Base-by-base conservation (phyloP, 2,888 invertebrate species). In the Volucella zonaria region DNA sequence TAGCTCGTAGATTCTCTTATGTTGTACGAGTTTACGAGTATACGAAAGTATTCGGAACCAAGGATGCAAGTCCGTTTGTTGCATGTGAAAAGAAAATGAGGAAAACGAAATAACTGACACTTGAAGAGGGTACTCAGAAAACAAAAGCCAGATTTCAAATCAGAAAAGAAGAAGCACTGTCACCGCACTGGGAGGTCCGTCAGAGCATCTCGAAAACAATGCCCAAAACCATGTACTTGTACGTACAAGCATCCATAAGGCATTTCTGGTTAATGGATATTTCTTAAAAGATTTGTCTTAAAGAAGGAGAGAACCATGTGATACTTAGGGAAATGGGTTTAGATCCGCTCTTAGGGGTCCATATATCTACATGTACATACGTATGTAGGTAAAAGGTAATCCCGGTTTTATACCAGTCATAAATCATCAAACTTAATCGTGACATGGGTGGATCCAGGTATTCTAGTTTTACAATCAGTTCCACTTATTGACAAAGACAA, bases 181-280 rank as follows among this genome's bases (percentile, higher is more conserved):
- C 43, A 18, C 47, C 79, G 23, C 83, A 23, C 56, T 83, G 80
- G 80, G 83, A 76, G 83, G 83, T 83, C 78, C 15, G n/a, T 31
- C 31, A 59, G 42, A 52, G 45, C 47, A 82, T 66, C 59, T 58
- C n/a, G 47, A 61, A 59, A 62, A 31, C 31, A 31, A 31, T 31
- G 4, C 6, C 6, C 31, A 31, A 31, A 1, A 6, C 31, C 6
- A 31, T 31, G 6, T 31, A 31, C 31, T 31, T 6, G 31, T 31
- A 31, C 31, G 31, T 31, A 31, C 31, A 31, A 31, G 31, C 31
- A 31, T 31, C 52, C 38, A 31, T 51, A 62, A 71, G 23, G 47
- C 64, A 40, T 76, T 56, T 31, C 38, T 42, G 68, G 38, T 61
- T 77, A 77, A 77, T 77, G 77, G 68, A 66, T 75, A 14, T 59